phyloP scores from a whole-genome alignment of 1,140 invertebrate genomes.

The Scaptomyza hsui region DNA sequence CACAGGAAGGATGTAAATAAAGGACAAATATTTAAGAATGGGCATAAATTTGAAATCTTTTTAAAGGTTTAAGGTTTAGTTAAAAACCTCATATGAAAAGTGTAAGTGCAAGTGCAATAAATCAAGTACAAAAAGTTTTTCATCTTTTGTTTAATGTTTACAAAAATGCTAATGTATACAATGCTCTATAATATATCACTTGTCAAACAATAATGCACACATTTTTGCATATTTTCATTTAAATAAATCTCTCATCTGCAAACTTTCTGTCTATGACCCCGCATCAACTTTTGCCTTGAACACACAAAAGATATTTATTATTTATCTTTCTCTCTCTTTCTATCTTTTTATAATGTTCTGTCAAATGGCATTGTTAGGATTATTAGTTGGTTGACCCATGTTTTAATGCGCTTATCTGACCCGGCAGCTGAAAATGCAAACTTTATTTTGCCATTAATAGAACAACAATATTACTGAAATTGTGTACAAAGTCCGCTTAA shows the following conservation, averaged over 20 bases:
- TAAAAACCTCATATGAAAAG: too few relatives aligned
- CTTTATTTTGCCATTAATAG: constrained; percentile 6
- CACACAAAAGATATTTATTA: neutral
- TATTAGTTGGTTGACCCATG: constrained; percentile 22
- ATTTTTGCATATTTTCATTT: neutral
- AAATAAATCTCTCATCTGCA: neutral
- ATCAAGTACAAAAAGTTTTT: neutral
- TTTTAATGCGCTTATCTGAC: constrained; percentile 28
- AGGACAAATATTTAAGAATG: constrained; percentile 11
- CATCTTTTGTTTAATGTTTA: neutral
- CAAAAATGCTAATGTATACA: too few relatives aligned
- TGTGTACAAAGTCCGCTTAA: constrained; percentile 26
- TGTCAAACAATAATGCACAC: neutral
- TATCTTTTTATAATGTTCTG: neutral
- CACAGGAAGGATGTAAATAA: constrained; percentile 16
- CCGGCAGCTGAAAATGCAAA: constrained; percentile 5
- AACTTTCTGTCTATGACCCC: neutral
- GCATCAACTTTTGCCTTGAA: neutral
- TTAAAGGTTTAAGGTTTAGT: neutral
- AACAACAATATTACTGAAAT: constrained; percentile 12
- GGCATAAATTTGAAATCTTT: neutral
- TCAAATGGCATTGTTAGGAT: constrained; percentile 9
- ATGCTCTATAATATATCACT: neutral
- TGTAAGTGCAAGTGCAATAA: too few relatives aligned
- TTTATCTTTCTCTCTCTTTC: neutral